Base-by-base conservation (phyloP, 2,113 vertebrate genomes). In the Morone chrysops region DNA sequence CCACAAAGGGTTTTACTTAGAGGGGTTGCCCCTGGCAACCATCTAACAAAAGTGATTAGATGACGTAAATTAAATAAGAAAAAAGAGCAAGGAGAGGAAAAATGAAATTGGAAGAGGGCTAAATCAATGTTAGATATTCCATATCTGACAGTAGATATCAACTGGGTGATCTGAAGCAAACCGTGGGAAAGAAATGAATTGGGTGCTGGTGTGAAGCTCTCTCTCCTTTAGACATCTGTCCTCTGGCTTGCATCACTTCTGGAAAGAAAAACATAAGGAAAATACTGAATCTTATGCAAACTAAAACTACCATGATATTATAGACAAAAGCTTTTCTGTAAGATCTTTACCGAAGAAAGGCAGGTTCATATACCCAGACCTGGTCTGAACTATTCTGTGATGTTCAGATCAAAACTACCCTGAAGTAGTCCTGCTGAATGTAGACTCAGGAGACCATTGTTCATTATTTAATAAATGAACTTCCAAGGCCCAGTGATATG, bases 141-240 rank as follows among this genome's bases (percentile, higher is more conserved):
- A 38, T 82, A 66, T 86, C 48, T 63, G 62, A 63, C 2, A 4
- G 31, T 17, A 22, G 43, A 82, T 65, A 51, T 66, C 12, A 4
- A 62, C 8, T 59, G 48, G 25, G 48, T 67, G 31, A 74, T 66
- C 17, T n/a, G 40, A 69, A 16, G 45, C 92, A 81, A 80, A 99
- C 98, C 97, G 98, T 98, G 65, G 96, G 93, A 82, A 98, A 97
- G 92, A 99, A 98, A 90, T 95, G 89, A 77, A 97, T 95, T 90
- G 96, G 96, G 87, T 97, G 96, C 63, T 96, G 96, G 14, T 96
- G 95, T 48, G 95, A 94, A 83, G 95, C 94, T 41, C 93, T 96
- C 10, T 97, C 97, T 89, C 95, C 96, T 95, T 96, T 97, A 74
- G 93, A 91, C 90, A 78, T 91, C 71, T 94, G 93, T 80, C 90